Base-by-base conservation (phyloP, 2,797 vertebrate genomes). In the Sibirionetta formosa region DNA sequence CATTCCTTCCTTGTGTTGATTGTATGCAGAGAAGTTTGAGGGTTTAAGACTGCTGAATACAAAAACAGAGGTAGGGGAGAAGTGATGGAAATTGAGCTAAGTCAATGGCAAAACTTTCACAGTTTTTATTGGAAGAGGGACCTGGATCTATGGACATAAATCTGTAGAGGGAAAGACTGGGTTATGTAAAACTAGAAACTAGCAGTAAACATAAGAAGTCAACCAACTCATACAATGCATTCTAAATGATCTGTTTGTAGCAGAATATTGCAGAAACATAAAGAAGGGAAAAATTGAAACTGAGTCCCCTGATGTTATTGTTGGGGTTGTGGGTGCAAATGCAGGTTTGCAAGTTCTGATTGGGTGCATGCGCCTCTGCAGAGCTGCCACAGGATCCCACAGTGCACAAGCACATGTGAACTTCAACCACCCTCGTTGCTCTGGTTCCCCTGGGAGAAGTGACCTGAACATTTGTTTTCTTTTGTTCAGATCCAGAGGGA, bases 341-440 rank as follows among this genome's bases (percentile, higher is more conserved):
- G 38, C 12, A 38, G 51, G 27, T 82, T 56, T 73, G 64, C 31
- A 33, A 17, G 11, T 56, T 84, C 63, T 88, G 22, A 0, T 0
- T 2, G 3, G 44, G 53, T 38, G 12, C 0, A 1, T 19, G 86
- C 7, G 15, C 16, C 17, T 38, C 75, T 82, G 38, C 73, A 64
- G 60, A 73, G 31, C 31, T 76, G 42, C 63, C 0, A 0, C 0
- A 3, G 29, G 46, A 73, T 33, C 20, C 73, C 1, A 0, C 33
- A 29, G 72, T 9, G 3, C 31, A 75, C 0, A 0, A 0, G 1
- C 11, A 40, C 15, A 18, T 1, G 7, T 17, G 78, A 77, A 72
- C 20, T 15, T 86, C 77, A 72, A 42, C 19, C 35, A 56, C 23
- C 17, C 35, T 53, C 29, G 9, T 80, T 61, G 46, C 19, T 33